These are phyloP conservation scores for Biston betularia DNA, from an alignment of 2,888 invertebrate genomes.

Conservation along the genomic window DNA sequence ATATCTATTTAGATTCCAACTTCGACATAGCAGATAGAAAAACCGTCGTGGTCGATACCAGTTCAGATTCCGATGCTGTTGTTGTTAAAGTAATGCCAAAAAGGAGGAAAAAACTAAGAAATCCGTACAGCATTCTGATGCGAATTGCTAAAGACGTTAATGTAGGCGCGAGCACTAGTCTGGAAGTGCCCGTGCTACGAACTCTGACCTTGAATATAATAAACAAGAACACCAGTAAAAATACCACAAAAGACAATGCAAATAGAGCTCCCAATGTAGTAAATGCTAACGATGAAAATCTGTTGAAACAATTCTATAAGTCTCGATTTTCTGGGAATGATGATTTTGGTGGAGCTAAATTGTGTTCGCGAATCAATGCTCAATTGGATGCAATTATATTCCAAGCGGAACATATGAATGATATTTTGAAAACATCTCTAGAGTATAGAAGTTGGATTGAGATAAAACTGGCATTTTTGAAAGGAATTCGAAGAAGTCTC, in stretches of 20 bases:
- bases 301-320: slow-evolving; percentile 54
- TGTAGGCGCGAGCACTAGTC: slow-evolving; percentile 19
- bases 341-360: slow-evolving; percentile 72
- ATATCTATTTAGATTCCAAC: slow-evolving; percentile 63
- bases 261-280: background rate
- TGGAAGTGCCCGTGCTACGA: slow-evolving; percentile 18
- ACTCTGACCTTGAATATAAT: slow-evolving; percentile 22
- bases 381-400: slow-evolving; percentile 48
- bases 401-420: slow-evolving; percentile 63
- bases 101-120: slow-evolving; percentile 64
- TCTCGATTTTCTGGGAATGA: slow-evolving; percentile 66
- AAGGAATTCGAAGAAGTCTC: slow-evolving; percentile 57
- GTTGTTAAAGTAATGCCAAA: slow-evolving; percentile 36
- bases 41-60: slow-evolving; percentile 65
- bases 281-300: slow-evolving; percentile 23
- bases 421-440: slow-evolving; percentile 60
- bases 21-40: slow-evolving; percentile 65
- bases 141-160: slow-evolving; percentile 50
- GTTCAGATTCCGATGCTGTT: slow-evolving; percentile 69
- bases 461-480: slow-evolving; percentile 66
- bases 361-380: slow-evolving; percentile 50
- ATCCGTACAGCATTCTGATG: slow-evolving; percentile 74
- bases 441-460: slow-evolving; percentile 68
- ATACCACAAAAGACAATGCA: background rate
- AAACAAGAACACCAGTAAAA: background rate